These are phyloP conservation scores for Cariama cristata DNA, from an alignment of 2,113 vertebrate genomes.

Conservation along the genomic window DNA sequence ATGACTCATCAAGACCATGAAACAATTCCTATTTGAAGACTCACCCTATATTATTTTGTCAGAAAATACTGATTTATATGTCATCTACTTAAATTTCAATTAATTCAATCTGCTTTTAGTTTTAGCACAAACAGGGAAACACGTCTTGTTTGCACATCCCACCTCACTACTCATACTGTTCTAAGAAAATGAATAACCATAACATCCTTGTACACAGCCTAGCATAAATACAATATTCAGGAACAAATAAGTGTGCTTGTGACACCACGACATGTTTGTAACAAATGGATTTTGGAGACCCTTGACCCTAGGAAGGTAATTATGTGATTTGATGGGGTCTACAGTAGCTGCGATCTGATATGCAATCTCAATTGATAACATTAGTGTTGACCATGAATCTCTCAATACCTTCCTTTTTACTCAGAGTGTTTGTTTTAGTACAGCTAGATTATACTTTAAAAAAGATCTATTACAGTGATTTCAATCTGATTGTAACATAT, in stretches of 20 bases:
- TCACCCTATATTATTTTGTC: slow-evolving; percentile 23
- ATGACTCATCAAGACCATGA: slow-evolving; percentile 25
- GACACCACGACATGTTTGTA: neutral
- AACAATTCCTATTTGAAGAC: slow-evolving; percentile 49
- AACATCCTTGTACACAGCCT: neutral
- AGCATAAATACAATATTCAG: slow-evolving; percentile 1
- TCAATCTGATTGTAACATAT: neutral
- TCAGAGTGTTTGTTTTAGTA: neutral
- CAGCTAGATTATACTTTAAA: neutral
- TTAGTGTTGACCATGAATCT: neutral
- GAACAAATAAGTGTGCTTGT: neutral
- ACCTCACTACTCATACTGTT: neutral
- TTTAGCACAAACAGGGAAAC: slow-evolving; percentile 43
- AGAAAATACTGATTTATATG: slow-evolving; percentile 58
- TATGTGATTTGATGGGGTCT: neutral
- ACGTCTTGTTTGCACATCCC: slow-evolving; percentile 36
- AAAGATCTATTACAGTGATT: neutral
- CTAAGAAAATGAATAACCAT: slow-evolving; percentile 25
- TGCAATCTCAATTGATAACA: neutral
- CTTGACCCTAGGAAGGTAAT: neutral
- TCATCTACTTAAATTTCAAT: slow-evolving; percentile 21
- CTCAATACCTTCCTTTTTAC: neutral
- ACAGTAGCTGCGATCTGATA: slow-evolving; percentile 13
- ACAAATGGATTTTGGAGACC: slow-evolving; percentile 14
- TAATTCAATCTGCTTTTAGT: slow-evolving; percentile 20